A percentile compares a stretch with the other conserved stretches of the same genome.
These are phyloP conservation scores for Phoenicopterus ruber DNA, from an alignment of 2,113 vertebrate species.

Conservation along the genomic window DNA sequence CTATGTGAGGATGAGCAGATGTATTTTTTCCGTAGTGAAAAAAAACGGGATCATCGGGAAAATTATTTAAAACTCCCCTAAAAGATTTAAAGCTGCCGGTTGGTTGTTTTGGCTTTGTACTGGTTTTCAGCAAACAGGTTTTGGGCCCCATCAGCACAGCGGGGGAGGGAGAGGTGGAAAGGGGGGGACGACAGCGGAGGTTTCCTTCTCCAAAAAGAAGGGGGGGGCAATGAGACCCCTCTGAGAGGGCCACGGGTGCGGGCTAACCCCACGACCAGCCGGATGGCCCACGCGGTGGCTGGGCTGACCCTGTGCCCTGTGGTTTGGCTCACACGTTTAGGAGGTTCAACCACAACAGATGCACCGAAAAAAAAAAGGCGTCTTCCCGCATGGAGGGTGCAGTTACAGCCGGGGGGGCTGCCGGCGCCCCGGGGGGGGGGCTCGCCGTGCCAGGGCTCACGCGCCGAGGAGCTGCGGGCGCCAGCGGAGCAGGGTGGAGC, in stretches of 20 bases:
- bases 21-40: not conserved
- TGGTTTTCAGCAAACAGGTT: not conserved
- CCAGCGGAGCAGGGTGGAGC: not conserved
- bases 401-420: not conserved
- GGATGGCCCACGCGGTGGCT: fast-evolving
- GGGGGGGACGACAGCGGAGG: not conserved
- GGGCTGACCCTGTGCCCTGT: not conserved
- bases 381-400: fast-evolving
- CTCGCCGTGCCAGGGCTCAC: not conserved
- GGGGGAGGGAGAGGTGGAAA: not conserved
- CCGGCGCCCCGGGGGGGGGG: not conserved
- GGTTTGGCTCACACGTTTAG: not conserved
- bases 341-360: not conserved
- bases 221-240: not conserved
- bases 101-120: not conserved
- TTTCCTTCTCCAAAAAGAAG: not conserved
- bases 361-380: not conserved
- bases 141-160: not conserved
- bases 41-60: not conserved
- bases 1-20: not conserved
- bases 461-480: fast-evolving
- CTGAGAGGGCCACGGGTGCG: fast-evolving
- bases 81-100: not conserved
- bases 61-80: not conserved
- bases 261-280: not conserved